phyloP scores from a whole-genome alignment of 2,113 vertebrate species.

The Rhodinocichla rosea region DNA sequence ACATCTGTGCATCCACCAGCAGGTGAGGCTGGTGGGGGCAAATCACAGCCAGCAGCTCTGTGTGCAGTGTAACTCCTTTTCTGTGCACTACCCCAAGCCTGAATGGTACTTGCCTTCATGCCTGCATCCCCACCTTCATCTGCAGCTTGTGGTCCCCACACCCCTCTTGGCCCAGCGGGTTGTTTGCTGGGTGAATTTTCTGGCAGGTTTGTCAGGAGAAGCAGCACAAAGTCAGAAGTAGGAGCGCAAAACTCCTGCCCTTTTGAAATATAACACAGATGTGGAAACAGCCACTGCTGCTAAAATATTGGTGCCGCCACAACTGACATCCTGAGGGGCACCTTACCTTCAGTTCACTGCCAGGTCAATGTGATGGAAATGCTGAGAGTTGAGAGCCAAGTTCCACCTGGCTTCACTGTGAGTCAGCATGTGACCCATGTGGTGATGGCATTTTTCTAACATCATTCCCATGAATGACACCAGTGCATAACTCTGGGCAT shows the following conservation, averaged over 20 bases:
- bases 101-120: neutral
- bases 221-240: neutral
- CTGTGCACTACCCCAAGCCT: neutral
- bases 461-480: neutral
- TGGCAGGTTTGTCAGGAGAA: neutral
- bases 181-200: neutral
- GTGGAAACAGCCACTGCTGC: neutral
- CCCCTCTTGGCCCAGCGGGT: fast-evolving
- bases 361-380: fast-evolving
- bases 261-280: neutral
- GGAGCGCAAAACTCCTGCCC: neutral
- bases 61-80: neutral
- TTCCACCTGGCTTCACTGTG: neutral
- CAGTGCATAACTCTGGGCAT: neutral
- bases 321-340: neutral
- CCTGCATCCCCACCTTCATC: neutral
- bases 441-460: neutral
- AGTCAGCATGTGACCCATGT: neutral
- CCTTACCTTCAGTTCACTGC: neutral
- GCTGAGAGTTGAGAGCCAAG: neutral
- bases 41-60: neutral
- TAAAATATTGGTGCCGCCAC: neutral
- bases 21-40: conserved; percentile 43
- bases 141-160: fast-evolving
- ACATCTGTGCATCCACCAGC: neutral